Percentiles rank a stretch among this genome's conserved stretches.
phyloP scores from a whole-genome alignment of 2,113 vertebrate species.

The Atractosteus spatula region DNA sequence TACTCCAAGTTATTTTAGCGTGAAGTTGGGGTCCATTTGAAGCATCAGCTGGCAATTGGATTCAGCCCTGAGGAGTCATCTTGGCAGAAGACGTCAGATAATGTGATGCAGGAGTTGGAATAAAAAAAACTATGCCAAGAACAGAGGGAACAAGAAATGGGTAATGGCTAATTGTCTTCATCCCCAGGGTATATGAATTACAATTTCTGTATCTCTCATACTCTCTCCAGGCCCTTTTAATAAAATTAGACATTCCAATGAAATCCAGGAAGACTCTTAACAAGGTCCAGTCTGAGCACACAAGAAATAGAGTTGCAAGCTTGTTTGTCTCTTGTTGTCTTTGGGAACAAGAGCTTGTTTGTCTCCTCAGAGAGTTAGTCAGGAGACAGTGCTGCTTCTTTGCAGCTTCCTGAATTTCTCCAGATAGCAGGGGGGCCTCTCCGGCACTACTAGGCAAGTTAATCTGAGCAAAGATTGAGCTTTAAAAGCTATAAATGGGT shows the following conservation, averaged over 20 bases:
- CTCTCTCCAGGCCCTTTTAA: slow-evolving; percentile 44
- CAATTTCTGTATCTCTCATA: slow-evolving; percentile 38
- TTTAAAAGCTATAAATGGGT: not conserved
- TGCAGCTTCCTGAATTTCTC: no score
- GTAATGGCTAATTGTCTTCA: slow-evolving; percentile 42
- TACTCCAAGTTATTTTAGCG: slow-evolving; percentile 46
- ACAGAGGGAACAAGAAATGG: not conserved
- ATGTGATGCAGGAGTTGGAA: not conserved
- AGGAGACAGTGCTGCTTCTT: no score
- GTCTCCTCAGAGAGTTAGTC: no score
- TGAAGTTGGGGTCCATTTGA: slow-evolving; percentile 39
- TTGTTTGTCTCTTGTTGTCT: no score
- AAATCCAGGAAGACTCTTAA: slow-evolving; percentile 55
- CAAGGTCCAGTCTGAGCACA: slow-evolving; percentile 52
- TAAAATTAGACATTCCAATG: slow-evolving; percentile 55
- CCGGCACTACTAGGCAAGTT: not conserved
- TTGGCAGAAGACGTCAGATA: not conserved
- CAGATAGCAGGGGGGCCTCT: no score
- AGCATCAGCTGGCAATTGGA: slow-evolving; percentile 27
- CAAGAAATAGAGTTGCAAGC: slow-evolving; percentile 23
- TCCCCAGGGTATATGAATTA: slow-evolving; percentile 56
- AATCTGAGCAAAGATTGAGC: not conserved
- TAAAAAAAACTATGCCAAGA: not conserved
- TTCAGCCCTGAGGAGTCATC: slow-evolving; percentile 22
- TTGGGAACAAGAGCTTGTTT: no score